These are phyloP conservation scores for Sinocyclocheilus maitianheensis DNA, from an alignment of 2,113 vertebrate genomes.

Conservation along the genomic window DNA sequence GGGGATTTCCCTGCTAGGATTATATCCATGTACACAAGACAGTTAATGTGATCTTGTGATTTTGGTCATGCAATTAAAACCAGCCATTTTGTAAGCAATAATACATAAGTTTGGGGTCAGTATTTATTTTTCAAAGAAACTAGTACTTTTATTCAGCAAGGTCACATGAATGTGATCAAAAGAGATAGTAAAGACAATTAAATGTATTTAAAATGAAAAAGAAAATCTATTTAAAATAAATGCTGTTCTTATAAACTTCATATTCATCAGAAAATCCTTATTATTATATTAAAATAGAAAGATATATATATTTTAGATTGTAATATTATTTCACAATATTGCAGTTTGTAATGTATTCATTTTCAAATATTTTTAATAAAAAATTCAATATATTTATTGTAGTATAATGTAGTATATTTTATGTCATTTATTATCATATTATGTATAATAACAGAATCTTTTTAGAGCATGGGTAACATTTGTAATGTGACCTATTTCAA, in stretches of 20 bases:
- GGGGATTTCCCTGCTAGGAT: constrained; percentile 16
- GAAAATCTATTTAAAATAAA: background rate
- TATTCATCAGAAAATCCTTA: background rate
- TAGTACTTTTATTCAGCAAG: background rate
- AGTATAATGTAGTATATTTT: too few species aligned
- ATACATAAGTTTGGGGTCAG: background rate
- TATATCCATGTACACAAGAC: background rate
- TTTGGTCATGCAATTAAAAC: background rate
- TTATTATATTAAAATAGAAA: background rate
- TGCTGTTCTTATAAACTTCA: background rate
- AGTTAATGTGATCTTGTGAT: constrained; percentile 13
- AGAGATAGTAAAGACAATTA: background rate
- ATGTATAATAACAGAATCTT: background rate
- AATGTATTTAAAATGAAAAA: background rate
- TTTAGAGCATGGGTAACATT: background rate
- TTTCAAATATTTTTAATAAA: background rate
- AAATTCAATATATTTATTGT: too few species aligned
- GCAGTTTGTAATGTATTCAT: background rate
- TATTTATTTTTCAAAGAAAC: background rate
- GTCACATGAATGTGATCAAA: background rate
- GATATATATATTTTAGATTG: too few species aligned
- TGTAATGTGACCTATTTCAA: background rate
- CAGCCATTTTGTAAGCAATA: background rate
- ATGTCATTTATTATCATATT: background rate
- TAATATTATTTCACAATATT: background rate